Evolutionary conservation across 1,140 invertebrate genomes (phyloP), one percentile per base, ranked within the genome.

Genomic region (Drosophila teissieri): DNA sequence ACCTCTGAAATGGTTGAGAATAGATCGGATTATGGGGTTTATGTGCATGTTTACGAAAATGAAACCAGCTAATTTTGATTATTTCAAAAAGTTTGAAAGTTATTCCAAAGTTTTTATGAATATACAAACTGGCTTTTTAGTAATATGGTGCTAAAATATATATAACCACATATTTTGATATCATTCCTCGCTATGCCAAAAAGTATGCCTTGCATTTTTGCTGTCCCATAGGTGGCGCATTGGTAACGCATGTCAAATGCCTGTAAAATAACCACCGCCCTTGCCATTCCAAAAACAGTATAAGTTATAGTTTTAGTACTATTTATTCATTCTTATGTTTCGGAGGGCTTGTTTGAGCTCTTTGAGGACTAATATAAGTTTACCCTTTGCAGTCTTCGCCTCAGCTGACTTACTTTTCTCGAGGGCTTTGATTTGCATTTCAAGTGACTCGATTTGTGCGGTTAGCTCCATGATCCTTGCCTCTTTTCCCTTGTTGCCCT

Each of bases 301-400:
- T 1, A 2, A 19, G 19, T 19, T 19, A 19, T 2, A 19, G 19
- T 19, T 19, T 19, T 19, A 19, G 1, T 19, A 19, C 19, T 42
- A 51, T 4, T 68, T 64, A n/a, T 42, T 19, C 60, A 65, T 68
- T 45, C 64, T 52, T 12, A 68, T 7, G 17, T 65, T 52, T 1
- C 37, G 60, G 4, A 68, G 64, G 27, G 60, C 46, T n/a, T 7
- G 6, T 45, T 44, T 65, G 0, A 68, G 27, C 2, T 68, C 64
- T 24, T 68, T 65, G 0, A 68, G 46, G 4, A 53, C 39, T 12
- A 45, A 4, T 1, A 44, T 8, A 6, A 68, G 39, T 14, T 68
- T 46, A 5, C 6, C 64, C 2, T 12, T 34, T 8, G 39, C 60
- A n/a, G 15, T 10, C 19, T 27, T 19, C 0, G 64, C 19, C 14